Base-by-base conservation (phyloP, 2,113 vertebrate genomes). In the Anhinga anhinga region DNA sequence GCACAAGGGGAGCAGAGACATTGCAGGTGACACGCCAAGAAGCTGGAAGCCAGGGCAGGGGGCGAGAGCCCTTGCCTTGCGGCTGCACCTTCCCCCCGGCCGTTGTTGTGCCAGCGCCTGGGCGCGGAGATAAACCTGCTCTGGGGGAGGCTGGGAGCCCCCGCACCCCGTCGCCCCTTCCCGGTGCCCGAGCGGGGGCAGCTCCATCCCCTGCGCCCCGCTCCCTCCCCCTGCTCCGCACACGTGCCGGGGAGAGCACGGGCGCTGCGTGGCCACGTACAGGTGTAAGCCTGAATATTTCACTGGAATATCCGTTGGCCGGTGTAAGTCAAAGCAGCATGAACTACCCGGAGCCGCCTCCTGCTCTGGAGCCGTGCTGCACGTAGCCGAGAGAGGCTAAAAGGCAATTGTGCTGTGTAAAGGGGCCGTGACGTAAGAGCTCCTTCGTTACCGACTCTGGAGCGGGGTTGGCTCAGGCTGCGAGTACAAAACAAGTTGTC, bases 31-130 rank as follows among this genome's bases (percentile, higher is more conserved):
- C 8, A 0, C 2, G 82, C 78, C 82, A 5, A 6, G 86, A 22
- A 63, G 36, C 50, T 25, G 21, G 10, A 14, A n/a, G 36, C 26
- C 44, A 11, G 77, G 42, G 36, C 9, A 18, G 50, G 53, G 47
- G 38, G 34, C 15, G 11, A 52, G 36, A 6, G 23, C 34, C 7
- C 34, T 45, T 2, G 71, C 55, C 59, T n/a, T 6, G 1, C 38
- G 7, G 8, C 13, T 20, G 2, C 56, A 32, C 21, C 15, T 73
- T 22, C 40, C 59, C 23, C 23, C 47, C 5, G 30, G 74, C 40
- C 34, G 4, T 3, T n/a, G 1, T 2, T 2, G 23, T 34, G 61
- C 12, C 65, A 3, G 42, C 12, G 21, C 12, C 67, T 5, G 25
- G 0, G 12, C 0, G 73, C 34, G 5, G 42, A 9, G 38, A 8